Conservation (phyloP, 1,140 invertebrate genomes). For the Belonocnema kinseyi region DNA sequence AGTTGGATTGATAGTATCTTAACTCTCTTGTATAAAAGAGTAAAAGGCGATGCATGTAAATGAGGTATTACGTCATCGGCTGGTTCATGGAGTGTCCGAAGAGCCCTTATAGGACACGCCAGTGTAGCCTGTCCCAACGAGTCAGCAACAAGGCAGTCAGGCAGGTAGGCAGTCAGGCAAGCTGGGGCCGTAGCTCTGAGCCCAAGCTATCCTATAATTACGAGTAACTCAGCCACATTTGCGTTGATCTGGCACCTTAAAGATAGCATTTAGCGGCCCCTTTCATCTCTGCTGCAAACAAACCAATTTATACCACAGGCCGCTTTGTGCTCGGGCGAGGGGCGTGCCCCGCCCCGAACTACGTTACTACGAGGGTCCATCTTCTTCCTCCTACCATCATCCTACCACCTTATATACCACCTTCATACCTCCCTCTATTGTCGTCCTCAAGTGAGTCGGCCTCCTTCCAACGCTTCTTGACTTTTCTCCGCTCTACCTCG, state of each 20-base stretch:
- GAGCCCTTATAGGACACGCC: conserved; percentile 46
- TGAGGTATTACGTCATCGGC: conserved; percentile 25
- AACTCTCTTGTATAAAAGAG: not conserved
- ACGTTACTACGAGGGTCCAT: conserved; percentile 59
- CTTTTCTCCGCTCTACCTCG: conserved; percentile 35
- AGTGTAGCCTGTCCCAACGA: conserved; percentile 49
- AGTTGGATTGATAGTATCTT: conserved; percentile 11
- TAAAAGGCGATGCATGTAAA: conserved; percentile 18
- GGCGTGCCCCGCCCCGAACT: conserved; percentile 64
- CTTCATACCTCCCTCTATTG: conserved; percentile 33
- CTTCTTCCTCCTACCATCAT: conserved; percentile 52
- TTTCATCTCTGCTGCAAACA: conserved; percentile 77
- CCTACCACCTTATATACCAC: conserved; percentile 49
- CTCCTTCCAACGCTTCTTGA: conserved; percentile 42
- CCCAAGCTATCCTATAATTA: conserved; percentile 75
- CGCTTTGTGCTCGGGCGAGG: conserved; percentile 69
- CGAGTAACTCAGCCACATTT: conserved; percentile 77
- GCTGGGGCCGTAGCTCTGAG: conserved; percentile 65
- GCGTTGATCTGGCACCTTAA: conserved; percentile 77
- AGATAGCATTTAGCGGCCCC: conserved; percentile 77
- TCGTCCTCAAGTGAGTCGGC: not conserved
- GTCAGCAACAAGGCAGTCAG: conserved; percentile 53
- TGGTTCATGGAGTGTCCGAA: conserved; percentile 18
- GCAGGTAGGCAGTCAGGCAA: conserved; percentile 60
- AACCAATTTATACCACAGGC: conserved; percentile 77